A percentile compares a stretch with the other conserved stretches of the same genome.
These are phyloP conservation scores for Lepisosteus osseus DNA, from an alignment of 2,113 vertebrate species.

Conservation along the genomic window DNA sequence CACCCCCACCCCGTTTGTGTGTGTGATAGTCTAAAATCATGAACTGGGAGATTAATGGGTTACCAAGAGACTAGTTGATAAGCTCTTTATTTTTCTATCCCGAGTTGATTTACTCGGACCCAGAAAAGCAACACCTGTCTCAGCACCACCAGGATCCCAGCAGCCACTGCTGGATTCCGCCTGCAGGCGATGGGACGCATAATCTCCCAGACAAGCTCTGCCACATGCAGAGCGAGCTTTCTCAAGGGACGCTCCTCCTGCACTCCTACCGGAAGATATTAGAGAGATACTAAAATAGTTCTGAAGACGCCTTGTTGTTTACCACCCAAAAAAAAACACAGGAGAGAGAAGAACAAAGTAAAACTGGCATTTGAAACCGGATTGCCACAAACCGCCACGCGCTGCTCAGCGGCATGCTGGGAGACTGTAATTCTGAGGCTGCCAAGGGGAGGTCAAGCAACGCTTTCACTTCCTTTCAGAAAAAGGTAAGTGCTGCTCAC, in stretches of 20 bases:
- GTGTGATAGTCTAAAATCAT: background rate
- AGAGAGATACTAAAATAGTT: too few relatives aligned
- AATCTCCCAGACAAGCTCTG: slow-evolving; percentile 2
- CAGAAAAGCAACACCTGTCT: slow-evolving; percentile 12
- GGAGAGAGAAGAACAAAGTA: slow-evolving; percentile 16
- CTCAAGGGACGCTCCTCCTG: slow-evolving; percentile 15
- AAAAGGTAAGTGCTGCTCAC: background rate
- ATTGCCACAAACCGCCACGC: background rate
- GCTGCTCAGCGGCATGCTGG: too few relatives aligned
- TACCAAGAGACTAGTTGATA: background rate
- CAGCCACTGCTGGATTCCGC: background rate
- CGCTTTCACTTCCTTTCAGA: background rate
- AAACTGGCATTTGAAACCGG: background rate
- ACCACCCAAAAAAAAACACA: too few relatives aligned
- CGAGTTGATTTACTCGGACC: too few relatives aligned
- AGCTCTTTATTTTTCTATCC: background rate
- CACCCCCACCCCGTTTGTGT: background rate
- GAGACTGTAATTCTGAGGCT: background rate
- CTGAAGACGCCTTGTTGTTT: too few relatives aligned
- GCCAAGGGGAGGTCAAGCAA: background rate
- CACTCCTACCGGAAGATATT: too few relatives aligned
- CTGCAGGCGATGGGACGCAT: background rate
- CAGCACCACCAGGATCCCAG: background rate
- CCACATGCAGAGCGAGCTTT: slow-evolving; percentile 1
- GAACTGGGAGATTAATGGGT: slow-evolving; percentile 6